These are phyloP conservation scores for Seira musarum DNA, from an alignment of 2,888 invertebrate species.

Conservation along the genomic window DNA sequence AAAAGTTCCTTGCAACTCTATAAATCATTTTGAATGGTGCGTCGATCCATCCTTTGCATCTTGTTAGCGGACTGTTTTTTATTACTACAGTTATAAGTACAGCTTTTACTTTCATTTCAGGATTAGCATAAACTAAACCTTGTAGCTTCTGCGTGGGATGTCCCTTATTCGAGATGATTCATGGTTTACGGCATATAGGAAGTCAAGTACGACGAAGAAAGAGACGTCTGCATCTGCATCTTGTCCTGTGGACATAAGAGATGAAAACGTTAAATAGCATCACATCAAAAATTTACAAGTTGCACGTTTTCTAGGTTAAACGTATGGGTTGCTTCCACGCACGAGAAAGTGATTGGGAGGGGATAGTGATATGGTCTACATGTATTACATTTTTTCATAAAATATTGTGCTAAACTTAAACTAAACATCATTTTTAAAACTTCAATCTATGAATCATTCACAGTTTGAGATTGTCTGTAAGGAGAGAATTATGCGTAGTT, in stretches of 20 bases:
- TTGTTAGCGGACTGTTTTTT: too few relatives aligned
- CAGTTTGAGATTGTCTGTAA: neutral
- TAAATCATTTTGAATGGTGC: conserved; percentile 1
- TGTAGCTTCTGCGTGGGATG: conserved; percentile 43
- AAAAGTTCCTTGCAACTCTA: conserved; percentile 3
- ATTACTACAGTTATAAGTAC: neutral
- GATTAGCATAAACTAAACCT: neutral
- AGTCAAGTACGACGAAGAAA: conserved; percentile 34
- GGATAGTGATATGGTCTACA: neutral
- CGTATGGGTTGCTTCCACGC: conserved; percentile 5
- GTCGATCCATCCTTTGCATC: neutral
- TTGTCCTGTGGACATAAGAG: conserved; percentile 19
- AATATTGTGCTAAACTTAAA: neutral
- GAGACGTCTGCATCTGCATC: conserved; percentile 24
- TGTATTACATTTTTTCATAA: neutral
- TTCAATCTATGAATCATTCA: conserved; percentile 10
- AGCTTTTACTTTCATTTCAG: conserved; percentile 6
- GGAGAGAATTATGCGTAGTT: too few relatives aligned
- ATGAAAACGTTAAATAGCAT: neutral
- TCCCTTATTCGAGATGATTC: conserved; percentile 32
- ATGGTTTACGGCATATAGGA: conserved; percentile 38
- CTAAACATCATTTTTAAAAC: neutral
- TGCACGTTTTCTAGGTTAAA: conserved; percentile 52
- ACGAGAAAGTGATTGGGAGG: neutral
- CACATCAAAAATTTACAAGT: conserved; percentile 12